Conservation (phyloP, 1,140 invertebrate genomes). For the Oedothorax gibbosus region DNA sequence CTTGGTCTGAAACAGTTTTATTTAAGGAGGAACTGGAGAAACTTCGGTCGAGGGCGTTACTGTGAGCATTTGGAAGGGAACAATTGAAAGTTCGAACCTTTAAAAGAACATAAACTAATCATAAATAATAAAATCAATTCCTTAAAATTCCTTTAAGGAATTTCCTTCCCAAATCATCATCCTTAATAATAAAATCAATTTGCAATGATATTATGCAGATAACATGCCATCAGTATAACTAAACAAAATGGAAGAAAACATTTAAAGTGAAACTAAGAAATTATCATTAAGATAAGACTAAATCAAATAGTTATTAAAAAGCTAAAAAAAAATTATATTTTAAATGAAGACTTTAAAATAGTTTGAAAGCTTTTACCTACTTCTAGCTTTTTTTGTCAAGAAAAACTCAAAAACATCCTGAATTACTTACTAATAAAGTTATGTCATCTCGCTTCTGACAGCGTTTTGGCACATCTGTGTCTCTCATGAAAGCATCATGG, state of each 20-base stretch:
- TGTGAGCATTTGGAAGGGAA: conserved; percentile 75
- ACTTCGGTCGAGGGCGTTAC: conserved; percentile 38
- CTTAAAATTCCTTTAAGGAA: no score
- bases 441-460: conserved; percentile 80
- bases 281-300: not conserved
- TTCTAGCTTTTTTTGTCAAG: no score
- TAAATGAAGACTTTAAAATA: not conserved
- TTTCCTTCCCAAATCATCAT: no score
- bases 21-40: no score
- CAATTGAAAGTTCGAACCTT: conserved; percentile 86
- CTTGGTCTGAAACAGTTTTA: no score
- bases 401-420: not conserved
- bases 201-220: not conserved
- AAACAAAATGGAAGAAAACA: no score
- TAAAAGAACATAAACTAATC: not conserved
- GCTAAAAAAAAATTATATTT: not conserved
- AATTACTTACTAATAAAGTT: conserved; percentile 75
- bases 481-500: conserved; percentile 79
- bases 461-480: conserved; percentile 62
- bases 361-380: not conserved
- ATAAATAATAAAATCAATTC: conserved; percentile 12
- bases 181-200: conserved; percentile 14
- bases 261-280: not conserved
- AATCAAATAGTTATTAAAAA: not conserved
- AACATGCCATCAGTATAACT: not conserved